phyloP scores from a whole-genome alignment of 1,140 invertebrate species.

The Drosophila leontia region DNA sequence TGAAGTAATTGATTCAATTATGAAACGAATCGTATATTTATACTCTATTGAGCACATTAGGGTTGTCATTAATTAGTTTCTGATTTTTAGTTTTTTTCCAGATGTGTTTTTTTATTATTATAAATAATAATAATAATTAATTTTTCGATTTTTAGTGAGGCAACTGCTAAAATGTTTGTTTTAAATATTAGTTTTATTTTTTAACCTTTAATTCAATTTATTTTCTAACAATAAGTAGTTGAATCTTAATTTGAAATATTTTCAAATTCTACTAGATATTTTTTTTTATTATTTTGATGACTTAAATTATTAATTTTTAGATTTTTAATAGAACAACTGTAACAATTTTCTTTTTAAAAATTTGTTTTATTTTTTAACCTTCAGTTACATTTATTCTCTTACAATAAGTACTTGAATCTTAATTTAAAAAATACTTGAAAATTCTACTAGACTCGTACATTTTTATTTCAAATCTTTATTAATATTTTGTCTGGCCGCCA shows the following conservation, averaged over 20 bases:
- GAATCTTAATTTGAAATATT: neutral
- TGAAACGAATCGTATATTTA: slow-evolving; percentile 10
- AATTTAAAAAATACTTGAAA: neutral
- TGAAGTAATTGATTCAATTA: slow-evolving; percentile 29
- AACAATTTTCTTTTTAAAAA: too few relatives aligned
- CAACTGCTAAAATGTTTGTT: too few relatives aligned
- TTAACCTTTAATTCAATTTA: too few relatives aligned
- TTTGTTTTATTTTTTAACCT: too few relatives aligned
- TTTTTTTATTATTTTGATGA: too few relatives aligned
- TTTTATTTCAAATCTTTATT: neutral
- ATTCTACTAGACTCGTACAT: neutral
- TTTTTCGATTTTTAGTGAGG: too few relatives aligned
- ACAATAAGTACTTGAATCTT: neutral
- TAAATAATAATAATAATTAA: too few relatives aligned
- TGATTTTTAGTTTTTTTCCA: too few relatives aligned
- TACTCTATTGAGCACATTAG: neutral
- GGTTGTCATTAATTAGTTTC: neutral
- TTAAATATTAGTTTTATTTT: too few relatives aligned
- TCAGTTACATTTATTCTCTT: neutral
- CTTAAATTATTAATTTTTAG: too few relatives aligned
- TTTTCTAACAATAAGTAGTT: neutral
- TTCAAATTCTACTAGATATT: neutral
- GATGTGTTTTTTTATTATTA: too few relatives aligned
- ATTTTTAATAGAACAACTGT: too few relatives aligned
- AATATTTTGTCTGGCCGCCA: slow-evolving; percentile 5